Evolutionary conservation across 2,888 invertebrate species (phyloP), one percentile per base, ranked within the genome.

Genomic region (Tiliacea citrago): DNA sequence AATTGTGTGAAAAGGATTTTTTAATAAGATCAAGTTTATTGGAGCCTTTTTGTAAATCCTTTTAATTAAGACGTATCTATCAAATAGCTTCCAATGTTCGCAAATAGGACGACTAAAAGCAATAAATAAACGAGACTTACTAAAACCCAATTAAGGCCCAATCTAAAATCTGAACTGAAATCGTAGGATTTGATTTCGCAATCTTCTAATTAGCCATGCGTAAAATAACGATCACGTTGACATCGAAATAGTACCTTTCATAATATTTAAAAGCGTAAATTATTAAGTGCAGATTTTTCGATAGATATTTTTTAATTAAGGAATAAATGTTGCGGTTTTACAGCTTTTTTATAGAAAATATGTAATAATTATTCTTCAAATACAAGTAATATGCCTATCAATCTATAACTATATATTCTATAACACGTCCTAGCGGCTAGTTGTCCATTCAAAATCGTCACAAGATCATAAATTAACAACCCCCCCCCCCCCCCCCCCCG

Each of bases 91-190:
- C 9, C 8, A 62, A 83, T 58, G 24, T 45, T 60, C 49, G 12
- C n/a, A 66, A 77, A 68, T 55, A 77, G 16, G 35, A 24, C 18
- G n/a, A 55, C 39, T 57, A 39, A 65, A 68, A 49, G 49, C 47
- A 63, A 66, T 60, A 83, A 73, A 73, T 66, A 53, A 80, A 62
- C 51, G 51, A 69, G 35, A 55, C 45, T 24, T 53, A 58, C 53
- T 69, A 13, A 62, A 81, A 69, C 49, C 79, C 66, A 79, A 81
- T 81, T 83, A 79, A 21, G 60, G 5, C 35, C 29, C 29, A 53
- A 76, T 57, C 51, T 66, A 45, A 81, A 79, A 60, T 65, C 24
- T 13, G 21, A 67, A 49, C 18, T 45, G 47, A 35, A 71, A 60
- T 71, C 39, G 29, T 57, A 24, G 45, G 47, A 53, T 70, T 77